Conservation (phyloP, 2,888 invertebrate genomes). For the Monopis laevigella region DNA sequence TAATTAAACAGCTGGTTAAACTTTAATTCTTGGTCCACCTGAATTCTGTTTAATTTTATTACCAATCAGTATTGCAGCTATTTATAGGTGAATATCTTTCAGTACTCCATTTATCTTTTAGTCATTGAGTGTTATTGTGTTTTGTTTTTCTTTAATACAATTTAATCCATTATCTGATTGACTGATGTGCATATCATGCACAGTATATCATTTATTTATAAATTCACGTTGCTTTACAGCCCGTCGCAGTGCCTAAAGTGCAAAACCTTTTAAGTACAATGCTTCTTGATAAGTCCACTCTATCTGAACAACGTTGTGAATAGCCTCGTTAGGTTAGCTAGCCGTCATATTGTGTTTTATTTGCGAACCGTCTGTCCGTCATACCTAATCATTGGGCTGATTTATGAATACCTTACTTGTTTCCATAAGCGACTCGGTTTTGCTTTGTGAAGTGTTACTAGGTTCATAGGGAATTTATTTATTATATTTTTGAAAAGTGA, state of each 20-base stretch:
- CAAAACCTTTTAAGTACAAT: not conserved
- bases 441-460: too few species aligned
- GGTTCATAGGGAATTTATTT: too few species aligned
- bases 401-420: constrained; percentile 27
- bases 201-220: not conserved
- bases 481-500: too few species aligned
- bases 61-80: too few species aligned
- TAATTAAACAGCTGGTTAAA: too few species aligned
- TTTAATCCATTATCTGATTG: not conserved
- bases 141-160: too few species aligned
- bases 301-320: constrained; percentile 28
- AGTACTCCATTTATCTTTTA: too few species aligned
- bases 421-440: constrained; percentile 5
- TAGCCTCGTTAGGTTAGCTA: constrained; percentile 46
- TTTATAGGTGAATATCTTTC: too few species aligned
- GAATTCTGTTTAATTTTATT: too few species aligned
- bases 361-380: constrained; percentile 35
- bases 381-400: constrained; percentile 43
- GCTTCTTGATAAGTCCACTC: constrained; percentile 8
- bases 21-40: too few species aligned
- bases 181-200: not conserved
- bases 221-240: not conserved
- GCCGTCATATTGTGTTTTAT: constrained; percentile 9
- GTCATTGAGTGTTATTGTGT: too few species aligned
- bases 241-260: constrained; percentile 1